These are phyloP conservation scores for Austrolebias charrua DNA, from an alignment of 2,797 vertebrate genomes.

Conservation along the genomic window DNA sequence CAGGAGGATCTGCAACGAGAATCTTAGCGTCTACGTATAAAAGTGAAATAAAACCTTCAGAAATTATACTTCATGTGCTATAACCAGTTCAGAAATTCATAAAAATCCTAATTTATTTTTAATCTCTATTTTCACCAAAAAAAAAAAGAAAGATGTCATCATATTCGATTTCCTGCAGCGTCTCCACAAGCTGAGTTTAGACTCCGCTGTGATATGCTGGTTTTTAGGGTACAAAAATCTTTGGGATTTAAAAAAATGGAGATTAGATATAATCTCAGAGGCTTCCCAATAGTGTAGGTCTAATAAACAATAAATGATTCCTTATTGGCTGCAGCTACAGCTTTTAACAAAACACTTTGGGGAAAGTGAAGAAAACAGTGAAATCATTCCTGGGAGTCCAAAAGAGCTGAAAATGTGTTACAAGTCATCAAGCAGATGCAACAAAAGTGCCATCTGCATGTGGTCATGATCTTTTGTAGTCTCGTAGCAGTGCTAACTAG, in stretches of 20 bases:
- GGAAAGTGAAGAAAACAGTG: slow-evolving; percentile 16
- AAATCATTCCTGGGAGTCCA: background rate
- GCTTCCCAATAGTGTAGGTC: background rate
- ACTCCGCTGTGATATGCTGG: background rate
- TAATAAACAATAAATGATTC: background rate
- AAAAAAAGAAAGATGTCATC: background rate
- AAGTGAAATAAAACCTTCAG: slow-evolving; percentile 4
- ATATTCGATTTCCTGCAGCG: background rate
- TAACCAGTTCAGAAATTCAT: background rate
- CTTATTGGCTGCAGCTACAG: background rate
- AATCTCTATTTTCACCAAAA: slow-evolving; percentile 7
- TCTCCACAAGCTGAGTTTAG: background rate
- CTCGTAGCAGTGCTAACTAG: background rate
- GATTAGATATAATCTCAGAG: background rate
- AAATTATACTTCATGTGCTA: background rate
- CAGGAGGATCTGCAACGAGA: background rate
- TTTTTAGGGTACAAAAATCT: background rate
- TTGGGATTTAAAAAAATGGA: background rate
- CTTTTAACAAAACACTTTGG: too few species aligned
- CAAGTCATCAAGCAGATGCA: background rate
- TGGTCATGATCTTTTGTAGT: too few species aligned
- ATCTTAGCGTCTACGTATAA: background rate
- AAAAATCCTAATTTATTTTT: slow-evolving; percentile 6
- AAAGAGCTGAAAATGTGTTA: background rate
- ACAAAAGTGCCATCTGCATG: background rate